These are phyloP conservation scores for Drosophila barbarae DNA, from an alignment of 2,888 invertebrate species.

Conservation along the genomic window DNA sequence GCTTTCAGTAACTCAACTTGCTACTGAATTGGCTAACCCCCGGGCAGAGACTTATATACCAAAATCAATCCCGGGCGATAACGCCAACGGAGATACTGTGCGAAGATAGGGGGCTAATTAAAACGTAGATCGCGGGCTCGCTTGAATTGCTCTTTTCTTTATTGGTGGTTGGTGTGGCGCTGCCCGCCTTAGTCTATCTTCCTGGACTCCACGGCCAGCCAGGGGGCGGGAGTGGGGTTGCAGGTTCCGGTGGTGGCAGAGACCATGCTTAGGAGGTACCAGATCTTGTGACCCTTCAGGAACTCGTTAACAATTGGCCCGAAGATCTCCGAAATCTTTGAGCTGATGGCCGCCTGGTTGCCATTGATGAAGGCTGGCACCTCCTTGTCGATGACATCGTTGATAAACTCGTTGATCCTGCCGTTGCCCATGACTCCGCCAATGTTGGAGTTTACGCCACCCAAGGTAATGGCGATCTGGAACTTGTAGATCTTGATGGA, in stretches of 20 bases:
- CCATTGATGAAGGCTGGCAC: conserved; percentile 67
- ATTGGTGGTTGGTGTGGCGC: not conserved
- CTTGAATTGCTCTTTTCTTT: conserved; percentile 31
- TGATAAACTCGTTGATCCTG: conserved; percentile 61
- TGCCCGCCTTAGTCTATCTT: conserved; percentile 11
- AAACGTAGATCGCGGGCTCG: conserved; percentile 32
- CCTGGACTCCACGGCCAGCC: conserved; percentile 53
- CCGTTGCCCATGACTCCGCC: conserved; percentile 75
- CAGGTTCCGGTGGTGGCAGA: conserved; percentile 48
- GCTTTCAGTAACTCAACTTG: conserved; percentile 44
- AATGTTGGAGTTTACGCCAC: conserved; percentile 68
- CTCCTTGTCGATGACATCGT: conserved; percentile 66
- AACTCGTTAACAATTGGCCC: conserved; percentile 67
- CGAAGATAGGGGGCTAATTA: conserved; percentile 36
- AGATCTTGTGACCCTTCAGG: conserved; percentile 74
- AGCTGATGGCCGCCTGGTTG: conserved; percentile 67
- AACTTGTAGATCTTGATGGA: conserved; percentile 76
- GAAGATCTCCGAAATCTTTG: conserved; percentile 53
- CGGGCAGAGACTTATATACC: conserved; percentile 65
- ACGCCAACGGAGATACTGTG: conserved; percentile 23
- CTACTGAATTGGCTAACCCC: conserved; percentile 47
- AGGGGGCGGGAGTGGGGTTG: conserved; percentile 71
- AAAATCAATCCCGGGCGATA: conserved; percentile 28
- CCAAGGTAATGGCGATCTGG: conserved; percentile 60
- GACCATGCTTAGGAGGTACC: conserved; percentile 60